Evolutionary conservation across 2,888 invertebrate genomes (phyloP), one percentile per base, ranked within the genome.

Genomic region (Ctenicera cuprea): DNA sequence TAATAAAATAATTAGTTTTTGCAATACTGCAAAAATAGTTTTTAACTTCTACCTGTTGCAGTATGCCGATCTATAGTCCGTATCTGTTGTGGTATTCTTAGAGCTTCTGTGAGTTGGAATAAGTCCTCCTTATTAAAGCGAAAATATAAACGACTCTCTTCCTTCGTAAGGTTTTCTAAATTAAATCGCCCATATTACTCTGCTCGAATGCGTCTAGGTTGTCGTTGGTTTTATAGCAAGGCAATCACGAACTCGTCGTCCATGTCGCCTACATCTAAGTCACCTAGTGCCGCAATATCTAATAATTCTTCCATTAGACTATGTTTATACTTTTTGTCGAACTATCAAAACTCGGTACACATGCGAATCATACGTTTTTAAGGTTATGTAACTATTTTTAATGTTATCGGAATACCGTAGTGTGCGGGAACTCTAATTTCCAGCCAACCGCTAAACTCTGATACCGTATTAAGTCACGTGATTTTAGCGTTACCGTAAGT

Each of bases 121-220:
- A n/a, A 22, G 2, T 12, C 54, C 20, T 16, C n/a, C 26, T 3
- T 26, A n/a, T 22, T 12, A 54, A 22, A 54, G 1, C 54, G 54
- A 54, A 54, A 22, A 30, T 54, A 20, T 7, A n/a, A 1, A 14
- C 16, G n/a, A 20, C 3, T n/a, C 16, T 54, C 54, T 14, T 54
- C 41, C 3, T 33, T 18, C 7, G 62, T 41, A 9, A 54, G n/a
- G 12, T 22, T 12, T 12, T 54, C 22, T 22, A 54, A 16, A 20
- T 22, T 18, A 30, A 54, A 54, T 54, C 26, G 54, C 14, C 54
- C 22, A 45, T 45, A 45, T 30, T 54, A 20, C 5, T 30, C 30
- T 30, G 22, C 18, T 26, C 54, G 9, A 30, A 22, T 22, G 5
- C n/a, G 12, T 3, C n/a, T 22, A 20, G 54, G 54, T 1, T 20